A percentile compares a stretch with the other conserved stretches of the same genome.
phyloP scores from a whole-genome alignment of 2,113 vertebrate species.

The Anser cygnoides region DNA sequence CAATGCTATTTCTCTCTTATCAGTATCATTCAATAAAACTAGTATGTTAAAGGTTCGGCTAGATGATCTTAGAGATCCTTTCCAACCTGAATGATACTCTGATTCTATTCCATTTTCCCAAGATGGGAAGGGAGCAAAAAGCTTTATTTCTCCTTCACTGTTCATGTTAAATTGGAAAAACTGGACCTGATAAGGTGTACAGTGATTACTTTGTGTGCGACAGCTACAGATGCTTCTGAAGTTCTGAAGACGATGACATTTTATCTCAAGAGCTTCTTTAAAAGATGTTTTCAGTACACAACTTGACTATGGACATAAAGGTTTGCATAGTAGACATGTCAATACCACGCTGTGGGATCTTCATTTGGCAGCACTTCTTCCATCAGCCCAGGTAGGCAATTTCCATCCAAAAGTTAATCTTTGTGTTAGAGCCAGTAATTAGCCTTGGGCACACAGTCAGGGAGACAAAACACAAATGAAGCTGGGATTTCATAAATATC shows the following conservation, averaged over 20 bases:
- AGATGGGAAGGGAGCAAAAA: background rate
- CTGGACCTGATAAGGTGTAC: background rate
- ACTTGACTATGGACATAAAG: background rate
- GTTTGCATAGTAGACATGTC: fast-evolving
- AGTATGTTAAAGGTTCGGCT: background rate
- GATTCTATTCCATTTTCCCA: background rate
- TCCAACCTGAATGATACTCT: too few species aligned
- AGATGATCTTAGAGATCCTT: too few species aligned
- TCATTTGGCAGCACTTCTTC: background rate
- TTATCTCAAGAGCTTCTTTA: background rate
- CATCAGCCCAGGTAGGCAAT: background rate
- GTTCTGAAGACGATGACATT: background rate
- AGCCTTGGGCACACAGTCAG: background rate
- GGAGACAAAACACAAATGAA: background rate
- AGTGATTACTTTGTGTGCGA: background rate
- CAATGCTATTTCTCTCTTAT: background rate
- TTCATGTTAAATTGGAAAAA: background rate
- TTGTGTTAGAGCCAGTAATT: background rate
- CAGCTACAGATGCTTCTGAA: background rate
- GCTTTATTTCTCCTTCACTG: background rate
- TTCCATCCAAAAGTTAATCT: background rate
- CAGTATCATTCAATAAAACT: background rate
- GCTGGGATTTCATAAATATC: background rate
- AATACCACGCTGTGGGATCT: background rate
- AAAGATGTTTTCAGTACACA: background rate